These are phyloP conservation scores for Polia nebulosa DNA, from an alignment of 2,888 invertebrate species.

Conservation along the genomic window DNA sequence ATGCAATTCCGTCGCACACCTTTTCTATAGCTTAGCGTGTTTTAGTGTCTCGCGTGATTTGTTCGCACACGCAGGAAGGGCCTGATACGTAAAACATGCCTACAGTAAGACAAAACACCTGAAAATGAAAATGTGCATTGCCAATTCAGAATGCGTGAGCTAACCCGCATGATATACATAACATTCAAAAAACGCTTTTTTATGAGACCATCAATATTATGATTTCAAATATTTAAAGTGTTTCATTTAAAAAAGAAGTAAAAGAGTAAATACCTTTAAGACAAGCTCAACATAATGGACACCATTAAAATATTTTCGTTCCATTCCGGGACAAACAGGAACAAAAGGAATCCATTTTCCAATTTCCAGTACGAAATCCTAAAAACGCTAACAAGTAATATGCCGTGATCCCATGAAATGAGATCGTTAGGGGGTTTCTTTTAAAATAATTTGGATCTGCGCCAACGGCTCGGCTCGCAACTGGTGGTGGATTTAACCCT, in stretches of 20 bases:
- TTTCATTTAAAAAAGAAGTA: background rate
- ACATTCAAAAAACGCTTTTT: too few species aligned
- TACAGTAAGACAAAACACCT: background rate
- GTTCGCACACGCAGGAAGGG: too few species aligned
- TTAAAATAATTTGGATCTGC: slow-evolving; percentile 87
- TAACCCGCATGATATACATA: background rate
- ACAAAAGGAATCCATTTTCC: slow-evolving; percentile 56
- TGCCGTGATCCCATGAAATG: slow-evolving; percentile 73
- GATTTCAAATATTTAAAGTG: background rate
- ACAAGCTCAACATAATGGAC: background rate
- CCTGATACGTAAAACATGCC: background rate
- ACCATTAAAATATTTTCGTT: slow-evolving; percentile 20
- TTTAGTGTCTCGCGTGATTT: background rate
- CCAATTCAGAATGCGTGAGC: background rate
- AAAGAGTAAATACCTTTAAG: background rate
- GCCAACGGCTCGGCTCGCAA: slow-evolving; percentile 84
- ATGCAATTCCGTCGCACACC: too few species aligned
- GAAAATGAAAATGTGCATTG: background rate
- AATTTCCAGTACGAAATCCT: slow-evolving; percentile 58
- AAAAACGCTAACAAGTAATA: slow-evolving; percentile 66
- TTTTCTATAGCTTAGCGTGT: too few species aligned
- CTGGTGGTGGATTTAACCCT: slow-evolving; percentile 86
- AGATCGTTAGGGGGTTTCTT: slow-evolving; percentile 83
- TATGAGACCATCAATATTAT: background rate
- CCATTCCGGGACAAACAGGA: slow-evolving; percentile 12